Base-by-base conservation (phyloP, 2,797 vertebrate species). In the Pangasius krempfi region DNA sequence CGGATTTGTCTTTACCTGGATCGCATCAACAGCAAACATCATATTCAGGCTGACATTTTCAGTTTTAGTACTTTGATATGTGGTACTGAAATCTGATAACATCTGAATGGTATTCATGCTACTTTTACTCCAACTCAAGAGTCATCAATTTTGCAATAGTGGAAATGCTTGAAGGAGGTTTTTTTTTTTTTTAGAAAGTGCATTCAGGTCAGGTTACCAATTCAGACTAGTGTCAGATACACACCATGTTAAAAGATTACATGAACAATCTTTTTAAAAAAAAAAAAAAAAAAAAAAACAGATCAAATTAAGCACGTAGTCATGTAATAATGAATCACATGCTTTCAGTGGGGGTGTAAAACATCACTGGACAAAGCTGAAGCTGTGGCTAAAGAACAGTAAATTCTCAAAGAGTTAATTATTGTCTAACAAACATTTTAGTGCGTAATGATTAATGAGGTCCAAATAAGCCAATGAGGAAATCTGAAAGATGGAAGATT, bases 401-500 rank as follows among this genome's bases (percentile, higher is more conserved):
- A 66, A 62, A 88, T 64, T 5, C 81, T 40, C 44, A 37, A 50
- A 68, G 44, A 37, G 16, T 40, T 85, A 7, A 58, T 85, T 16
- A 54, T 56, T 33, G 47, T 75, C 18, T 62, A n/a, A 54, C n/a
- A 84, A 84, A 76, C 9, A 2, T 7, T 44, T 25, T 33, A 47
- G 64, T 44, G 44, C 84, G 37, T 88, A 40, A 80, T 50, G 83
- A 72, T 7, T 16, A 62, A 47, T 40, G 40, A 37, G 27, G 30
- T 60, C 18, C 40, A 10, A 52, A 37, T 16, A 68, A 30, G 70
- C 16, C n/a, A 20, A 12, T 5, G 54, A 88, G 72, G 82, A 85
- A 85, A 85, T 85, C 30, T 85, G 14, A 76, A 85, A 85, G 82
- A 85, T 76, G 25, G 44, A 76, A n/a, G 8, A 8, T 25, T 79